Conservation (phyloP, 2,797 vertebrate genomes). For the Galaxias olidus region DNA sequence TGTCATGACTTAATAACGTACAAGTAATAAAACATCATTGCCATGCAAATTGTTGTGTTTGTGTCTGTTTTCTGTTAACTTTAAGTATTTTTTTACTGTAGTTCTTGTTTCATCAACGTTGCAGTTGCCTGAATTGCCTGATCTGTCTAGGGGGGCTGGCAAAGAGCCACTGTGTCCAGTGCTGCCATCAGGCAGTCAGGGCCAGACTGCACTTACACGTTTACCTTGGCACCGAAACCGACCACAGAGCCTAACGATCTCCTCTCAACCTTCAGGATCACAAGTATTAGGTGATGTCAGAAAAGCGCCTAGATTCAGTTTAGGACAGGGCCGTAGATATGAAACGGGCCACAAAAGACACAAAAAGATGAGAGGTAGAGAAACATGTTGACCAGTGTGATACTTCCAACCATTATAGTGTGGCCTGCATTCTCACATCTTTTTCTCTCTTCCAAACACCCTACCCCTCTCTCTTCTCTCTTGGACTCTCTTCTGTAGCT, state of each 20-base stretch:
- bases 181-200: conserved; percentile 42
- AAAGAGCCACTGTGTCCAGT: conserved; percentile 39
- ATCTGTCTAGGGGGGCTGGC: conserved; percentile 57
- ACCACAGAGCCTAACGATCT: conserved; percentile 26
- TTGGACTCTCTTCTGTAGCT: conserved; percentile 15
- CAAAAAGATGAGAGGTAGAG: conserved; percentile 1
- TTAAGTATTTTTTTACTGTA: conserved; percentile 16
- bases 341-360: conserved; percentile 40
- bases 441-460: conserved; percentile 4
- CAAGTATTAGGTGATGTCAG: no score
- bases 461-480: conserved; percentile 18
- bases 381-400: not conserved
- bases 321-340: conserved; percentile 11
- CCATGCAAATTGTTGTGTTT: conserved; percentile 30
- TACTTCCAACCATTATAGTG: no score
- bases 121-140: conserved; percentile 33
- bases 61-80: not conserved
- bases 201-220: conserved; percentile 40
- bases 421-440: conserved; percentile 15
- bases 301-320: no score
- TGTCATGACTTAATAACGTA: no score
- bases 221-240: conserved; percentile 45
- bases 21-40: conserved; percentile 15
- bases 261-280: no score
- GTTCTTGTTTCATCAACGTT: conserved; percentile 48